Evolutionary conservation across 2,888 invertebrate species (phyloP).

Genomic region (Macrophya annulata): DNA sequence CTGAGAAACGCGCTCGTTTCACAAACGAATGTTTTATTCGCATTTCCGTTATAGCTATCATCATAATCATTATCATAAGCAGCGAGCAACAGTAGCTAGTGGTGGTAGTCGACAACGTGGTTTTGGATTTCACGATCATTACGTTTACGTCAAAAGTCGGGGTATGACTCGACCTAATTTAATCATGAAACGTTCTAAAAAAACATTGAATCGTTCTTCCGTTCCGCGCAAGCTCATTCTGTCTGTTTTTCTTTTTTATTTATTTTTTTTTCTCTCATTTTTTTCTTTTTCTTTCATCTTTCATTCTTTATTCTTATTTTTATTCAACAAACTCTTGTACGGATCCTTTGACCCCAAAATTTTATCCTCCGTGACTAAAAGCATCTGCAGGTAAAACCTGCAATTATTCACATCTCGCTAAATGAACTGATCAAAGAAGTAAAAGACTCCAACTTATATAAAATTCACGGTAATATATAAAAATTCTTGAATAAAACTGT

Average conservation of each 20-base stretch:
- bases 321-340: not conserved
- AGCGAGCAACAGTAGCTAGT: not conserved
- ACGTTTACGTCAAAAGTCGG: conserved; percentile 24
- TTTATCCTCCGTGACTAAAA: not conserved
- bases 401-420: too few species aligned
- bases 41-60: conserved; percentile 14
- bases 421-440: too few species aligned
- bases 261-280: not conserved
- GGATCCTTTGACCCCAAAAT: not conserved
- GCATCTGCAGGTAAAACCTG: not conserved
- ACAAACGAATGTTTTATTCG: conserved; percentile 17
- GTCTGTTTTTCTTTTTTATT: not conserved
- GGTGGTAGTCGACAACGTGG: not conserved
- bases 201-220: not conserved
- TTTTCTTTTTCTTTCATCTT: not conserved
- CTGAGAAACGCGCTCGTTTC: not conserved
- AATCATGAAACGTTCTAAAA: not conserved
- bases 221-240: not conserved
- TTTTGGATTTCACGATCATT: conserved; percentile 32
- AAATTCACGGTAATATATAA: too few species aligned
- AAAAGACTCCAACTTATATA: too few species aligned
- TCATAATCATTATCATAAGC: not conserved
- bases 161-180: conserved; percentile 23
- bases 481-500: too few species aligned
- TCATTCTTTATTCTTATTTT: too few species aligned